phyloP scores from a whole-genome alignment of 2,888 invertebrate genomes.

The Synergus gifuensis region DNA sequence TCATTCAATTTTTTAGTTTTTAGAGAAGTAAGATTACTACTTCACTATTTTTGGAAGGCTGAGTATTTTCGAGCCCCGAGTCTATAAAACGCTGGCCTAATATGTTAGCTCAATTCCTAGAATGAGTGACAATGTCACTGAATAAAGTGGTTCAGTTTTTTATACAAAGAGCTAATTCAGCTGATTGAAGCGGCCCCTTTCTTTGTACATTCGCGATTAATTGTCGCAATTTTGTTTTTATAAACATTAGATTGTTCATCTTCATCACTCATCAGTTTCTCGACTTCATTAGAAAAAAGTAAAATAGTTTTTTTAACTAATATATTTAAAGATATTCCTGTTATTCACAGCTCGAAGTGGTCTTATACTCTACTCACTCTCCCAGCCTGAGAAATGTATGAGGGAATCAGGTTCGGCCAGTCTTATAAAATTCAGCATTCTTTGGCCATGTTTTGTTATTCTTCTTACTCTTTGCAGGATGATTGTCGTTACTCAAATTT shows the following conservation, averaged over 20 bases:
- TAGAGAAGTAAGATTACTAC: not conserved
- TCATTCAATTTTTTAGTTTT: too few species aligned
- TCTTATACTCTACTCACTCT: slow-evolving; percentile 71
- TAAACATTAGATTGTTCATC: not conserved
- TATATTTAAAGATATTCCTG: slow-evolving; percentile 58
- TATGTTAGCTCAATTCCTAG: slow-evolving; percentile 8
- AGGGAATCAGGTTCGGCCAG: slow-evolving; percentile 74
- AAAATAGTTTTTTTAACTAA: not conserved
- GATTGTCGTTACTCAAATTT: slow-evolving; percentile 53
- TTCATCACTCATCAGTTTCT: not conserved
- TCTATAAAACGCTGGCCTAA: not conserved
- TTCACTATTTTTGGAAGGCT: not conserved
- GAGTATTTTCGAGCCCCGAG: not conserved
- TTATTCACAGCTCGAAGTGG: slow-evolving; percentile 73
- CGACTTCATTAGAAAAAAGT: not conserved
- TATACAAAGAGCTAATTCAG: not conserved
- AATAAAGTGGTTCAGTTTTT: slow-evolving; percentile 22
- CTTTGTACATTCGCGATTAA: not conserved
- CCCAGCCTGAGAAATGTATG: slow-evolving; percentile 72
- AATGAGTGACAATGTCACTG: slow-evolving; percentile 17
- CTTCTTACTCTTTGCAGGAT: slow-evolving; percentile 60
- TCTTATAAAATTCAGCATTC: slow-evolving; percentile 65
- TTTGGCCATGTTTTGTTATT: slow-evolving; percentile 63
- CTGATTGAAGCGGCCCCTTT: slow-evolving; percentile 28
- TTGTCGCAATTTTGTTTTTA: slow-evolving; percentile 8